These are phyloP conservation scores for Drosophila baimaii DNA, from an alignment of 1,140 invertebrate genomes.

Conservation along the genomic window DNA sequence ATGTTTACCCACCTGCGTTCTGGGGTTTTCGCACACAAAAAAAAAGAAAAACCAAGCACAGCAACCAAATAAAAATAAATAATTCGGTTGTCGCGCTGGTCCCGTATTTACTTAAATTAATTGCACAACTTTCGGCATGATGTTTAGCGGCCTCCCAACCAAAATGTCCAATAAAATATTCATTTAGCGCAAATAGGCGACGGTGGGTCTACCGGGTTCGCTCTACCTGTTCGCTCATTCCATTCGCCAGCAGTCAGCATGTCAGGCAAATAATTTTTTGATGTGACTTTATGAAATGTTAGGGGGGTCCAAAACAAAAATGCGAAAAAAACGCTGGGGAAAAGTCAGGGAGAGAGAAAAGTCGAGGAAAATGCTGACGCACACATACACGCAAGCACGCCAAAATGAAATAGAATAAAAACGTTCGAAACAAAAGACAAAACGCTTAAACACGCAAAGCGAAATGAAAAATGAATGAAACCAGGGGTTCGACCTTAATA, in stretches of 20 bases:
- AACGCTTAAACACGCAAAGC: constrained; percentile 70
- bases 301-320: constrained; percentile 40
- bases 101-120: constrained; percentile 61
- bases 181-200: constrained; percentile 65
- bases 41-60: constrained; percentile 3
- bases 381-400: constrained; percentile 20
- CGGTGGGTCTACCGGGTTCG: constrained; percentile 25
- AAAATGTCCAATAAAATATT: constrained; percentile 76
- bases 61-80: too few species aligned
- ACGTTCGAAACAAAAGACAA: constrained; percentile 71
- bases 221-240: constrained; percentile 30
- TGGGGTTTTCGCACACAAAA: not conserved
- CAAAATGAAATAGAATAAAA: constrained; percentile 50
- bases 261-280: constrained; percentile 70
- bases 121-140: constrained; percentile 46
- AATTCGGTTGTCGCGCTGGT: not conserved
- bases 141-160: constrained; percentile 40
- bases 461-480: constrained; percentile 19
- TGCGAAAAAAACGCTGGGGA: constrained; percentile 15
- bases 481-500: constrained; percentile 11
- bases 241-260: constrained; percentile 54
- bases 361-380: constrained; percentile 49
- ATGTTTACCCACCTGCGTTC: not conserved
- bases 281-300: constrained; percentile 72
- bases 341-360: constrained; percentile 25